phyloP scores from a whole-genome alignment of 2,113 vertebrate species.

The Arenaria interpres region DNA sequence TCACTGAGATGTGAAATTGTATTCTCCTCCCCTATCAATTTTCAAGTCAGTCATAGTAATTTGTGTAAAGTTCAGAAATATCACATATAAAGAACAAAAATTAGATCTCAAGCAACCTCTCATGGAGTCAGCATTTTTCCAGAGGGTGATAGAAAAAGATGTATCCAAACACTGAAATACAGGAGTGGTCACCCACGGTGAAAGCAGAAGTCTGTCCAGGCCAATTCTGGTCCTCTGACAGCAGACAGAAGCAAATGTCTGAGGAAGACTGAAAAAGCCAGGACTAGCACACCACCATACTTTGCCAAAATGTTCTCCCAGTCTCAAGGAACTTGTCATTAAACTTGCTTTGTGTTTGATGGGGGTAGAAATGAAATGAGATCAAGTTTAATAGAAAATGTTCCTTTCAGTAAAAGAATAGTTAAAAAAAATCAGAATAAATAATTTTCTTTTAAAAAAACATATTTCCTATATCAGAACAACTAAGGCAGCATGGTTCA shows the following conservation, averaged over 20 bases:
- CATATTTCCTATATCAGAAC: not conserved
- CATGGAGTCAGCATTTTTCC: not conserved
- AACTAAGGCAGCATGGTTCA: not conserved
- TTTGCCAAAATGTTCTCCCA: not conserved
- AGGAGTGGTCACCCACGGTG: not conserved
- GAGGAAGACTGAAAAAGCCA: not conserved
- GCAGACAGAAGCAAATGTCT: rapidly evolving
- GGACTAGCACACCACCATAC: not conserved
- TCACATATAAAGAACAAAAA: not conserved
- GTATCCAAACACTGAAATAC: not conserved
- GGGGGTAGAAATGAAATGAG: not conserved
- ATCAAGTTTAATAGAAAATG: not conserved
- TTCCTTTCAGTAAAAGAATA: not conserved
- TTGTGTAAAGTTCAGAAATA: not conserved
- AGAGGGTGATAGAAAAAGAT: not conserved
- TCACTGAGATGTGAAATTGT: not conserved
- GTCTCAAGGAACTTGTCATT: not conserved
- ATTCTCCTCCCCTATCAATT: not conserved
- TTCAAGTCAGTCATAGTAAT: not conserved
- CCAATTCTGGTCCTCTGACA: not conserved
- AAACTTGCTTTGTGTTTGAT: not conserved
- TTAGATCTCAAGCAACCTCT: not conserved
- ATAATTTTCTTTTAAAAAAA: not conserved
- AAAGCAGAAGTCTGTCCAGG: not conserved
- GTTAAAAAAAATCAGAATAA: not conserved